Conservation (phyloP, 2,888 invertebrate species). For the Acrocyrtus sp. region DNA sequence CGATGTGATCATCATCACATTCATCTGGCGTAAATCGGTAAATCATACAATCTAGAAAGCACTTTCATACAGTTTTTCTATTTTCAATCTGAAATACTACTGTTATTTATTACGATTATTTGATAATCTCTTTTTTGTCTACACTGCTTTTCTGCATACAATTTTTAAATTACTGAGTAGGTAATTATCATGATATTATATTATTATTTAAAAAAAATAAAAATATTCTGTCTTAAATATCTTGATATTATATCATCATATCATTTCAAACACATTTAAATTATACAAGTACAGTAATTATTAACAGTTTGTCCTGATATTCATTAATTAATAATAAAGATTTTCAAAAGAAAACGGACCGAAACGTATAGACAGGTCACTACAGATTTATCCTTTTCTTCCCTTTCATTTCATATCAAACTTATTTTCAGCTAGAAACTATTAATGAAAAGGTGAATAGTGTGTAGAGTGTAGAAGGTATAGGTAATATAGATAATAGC, state of each 20-base stretch:
- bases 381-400: conserved; percentile 39
- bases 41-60: too few relatives aligned
- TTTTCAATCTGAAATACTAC: conserved; percentile 41
- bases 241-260: conserved; percentile 46
- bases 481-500: too few relatives aligned
- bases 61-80: too few relatives aligned
- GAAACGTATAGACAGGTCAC: conserved; percentile 47
- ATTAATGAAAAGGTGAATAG: too few relatives aligned
- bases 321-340: conserved; percentile 18
- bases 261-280: conserved; percentile 42
- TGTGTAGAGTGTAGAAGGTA: too few relatives aligned
- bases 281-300: conserved; percentile 32
- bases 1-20: too few relatives aligned
- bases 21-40: too few relatives aligned
- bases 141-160: conserved; percentile 37
- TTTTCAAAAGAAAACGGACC: conserved; percentile 32
- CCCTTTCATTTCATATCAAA: too few relatives aligned
- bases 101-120: conserved; percentile 44
- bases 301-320: too few relatives aligned
- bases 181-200: conserved; percentile 36
- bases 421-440: too few relatives aligned
- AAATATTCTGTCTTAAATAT: conserved; percentile 53
- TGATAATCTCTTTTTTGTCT: conserved; percentile 50
- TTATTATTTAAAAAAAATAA: conserved; percentile 54
- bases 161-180: conserved; percentile 36